Evolutionary conservation across 1,140 invertebrate species (phyloP).

Genomic region (Forficula auricularia): DNA sequence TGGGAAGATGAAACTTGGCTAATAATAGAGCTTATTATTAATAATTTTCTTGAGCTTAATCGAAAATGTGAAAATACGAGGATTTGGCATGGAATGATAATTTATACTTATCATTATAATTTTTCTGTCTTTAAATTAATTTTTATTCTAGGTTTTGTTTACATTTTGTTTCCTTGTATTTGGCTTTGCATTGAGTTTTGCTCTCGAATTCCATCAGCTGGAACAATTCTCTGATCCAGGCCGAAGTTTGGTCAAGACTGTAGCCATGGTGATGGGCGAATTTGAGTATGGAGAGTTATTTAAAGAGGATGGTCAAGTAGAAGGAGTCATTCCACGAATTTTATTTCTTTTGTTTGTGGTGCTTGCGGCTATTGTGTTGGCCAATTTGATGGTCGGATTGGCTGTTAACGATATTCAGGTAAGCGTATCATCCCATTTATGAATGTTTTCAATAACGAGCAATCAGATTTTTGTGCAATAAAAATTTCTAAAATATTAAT

Average conservation of each 20-base stretch:
- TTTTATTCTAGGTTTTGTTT: conserved; percentile 24
- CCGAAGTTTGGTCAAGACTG: conserved; percentile 29
- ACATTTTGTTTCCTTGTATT: conserved; percentile 33
- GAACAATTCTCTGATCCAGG: conserved; percentile 27
- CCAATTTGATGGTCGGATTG: conserved; percentile 28
- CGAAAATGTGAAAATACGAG: too few relatives aligned
- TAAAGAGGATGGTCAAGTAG: conserved; percentile 7
- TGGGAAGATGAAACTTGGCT: too few relatives aligned
- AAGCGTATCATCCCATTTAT: too few relatives aligned
- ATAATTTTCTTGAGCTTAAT: too few relatives aligned
- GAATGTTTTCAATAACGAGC: too few relatives aligned
- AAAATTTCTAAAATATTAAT: too few relatives aligned
- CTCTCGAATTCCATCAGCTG: conserved; percentile 27
- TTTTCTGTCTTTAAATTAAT: too few relatives aligned
- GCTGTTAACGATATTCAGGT: conserved; percentile 27
- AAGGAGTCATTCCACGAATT: conserved; percentile 10
- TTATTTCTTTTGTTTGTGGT: conserved; percentile 21
- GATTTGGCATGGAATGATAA: too few relatives aligned
- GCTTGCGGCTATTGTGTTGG: conserved; percentile 24
- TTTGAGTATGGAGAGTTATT: conserved; percentile 31
- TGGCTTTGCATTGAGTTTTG: conserved; percentile 35
- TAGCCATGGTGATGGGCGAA: conserved; percentile 40
- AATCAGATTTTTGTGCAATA: too few relatives aligned
- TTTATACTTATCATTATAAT: too few relatives aligned
- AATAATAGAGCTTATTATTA: too few relatives aligned